A percentile compares a stretch with the other conserved stretches of the same genome.
Conservation (phyloP, 2,797 vertebrate genomes). For the Coilia nasus region DNA sequence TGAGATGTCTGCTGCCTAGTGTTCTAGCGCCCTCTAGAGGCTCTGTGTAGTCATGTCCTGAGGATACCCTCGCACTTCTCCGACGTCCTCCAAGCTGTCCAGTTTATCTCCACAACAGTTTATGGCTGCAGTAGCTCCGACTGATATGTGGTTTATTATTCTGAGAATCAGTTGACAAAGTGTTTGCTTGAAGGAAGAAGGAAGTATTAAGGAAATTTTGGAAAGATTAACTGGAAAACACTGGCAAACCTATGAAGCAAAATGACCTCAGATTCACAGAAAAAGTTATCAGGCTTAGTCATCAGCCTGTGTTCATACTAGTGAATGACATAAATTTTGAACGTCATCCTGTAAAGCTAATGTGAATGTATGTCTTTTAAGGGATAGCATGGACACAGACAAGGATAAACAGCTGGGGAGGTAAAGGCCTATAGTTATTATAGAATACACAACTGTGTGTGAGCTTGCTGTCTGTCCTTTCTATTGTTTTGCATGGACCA, state of each 20-base stretch:
- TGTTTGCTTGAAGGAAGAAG: neutral
- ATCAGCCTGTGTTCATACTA: too few relatives aligned
- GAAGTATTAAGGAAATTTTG: neutral
- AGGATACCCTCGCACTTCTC: neutral
- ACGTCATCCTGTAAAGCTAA: neutral
- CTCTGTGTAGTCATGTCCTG: neutral
- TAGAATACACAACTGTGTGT: slow-evolving; percentile 1
- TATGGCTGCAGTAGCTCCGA: neutral
- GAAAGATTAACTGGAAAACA: neutral
- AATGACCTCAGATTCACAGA: neutral
- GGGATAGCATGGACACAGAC: slow-evolving; percentile 95
- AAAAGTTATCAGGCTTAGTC: neutral
- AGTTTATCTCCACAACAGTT: neutral
- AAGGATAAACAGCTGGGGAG: slow-evolving; percentile 93
- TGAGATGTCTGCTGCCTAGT: neutral
- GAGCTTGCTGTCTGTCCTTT: neutral
- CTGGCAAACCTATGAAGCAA: neutral
- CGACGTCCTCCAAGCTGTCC: too few relatives aligned
- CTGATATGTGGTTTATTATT: neutral
- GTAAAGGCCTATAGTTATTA: slow-evolving; percentile 67
- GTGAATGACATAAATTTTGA: neutral
- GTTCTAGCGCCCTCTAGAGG: neutral
- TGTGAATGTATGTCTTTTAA: slow-evolving; percentile 61
- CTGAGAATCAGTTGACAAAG: neutral
- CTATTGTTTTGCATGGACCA: neutral